phyloP scores from a whole-genome alignment of 2,113 vertebrate species.

The Cnemophilus loriae region DNA sequence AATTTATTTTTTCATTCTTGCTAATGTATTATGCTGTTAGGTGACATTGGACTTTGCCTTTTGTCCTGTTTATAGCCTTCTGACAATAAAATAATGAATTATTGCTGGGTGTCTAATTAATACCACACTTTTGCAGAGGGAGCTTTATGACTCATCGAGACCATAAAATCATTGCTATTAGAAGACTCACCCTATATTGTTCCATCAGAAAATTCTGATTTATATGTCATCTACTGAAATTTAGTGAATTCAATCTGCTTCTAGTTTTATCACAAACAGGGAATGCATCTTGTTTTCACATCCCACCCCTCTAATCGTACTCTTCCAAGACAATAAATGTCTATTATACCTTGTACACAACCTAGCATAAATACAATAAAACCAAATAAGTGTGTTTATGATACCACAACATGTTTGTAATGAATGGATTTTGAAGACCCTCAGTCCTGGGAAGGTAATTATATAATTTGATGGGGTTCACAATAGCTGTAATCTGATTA shows the following conservation, averaged over 20 bases:
- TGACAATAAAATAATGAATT: not conserved
- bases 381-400: not conserved
- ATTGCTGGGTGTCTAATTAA: conserved; percentile 48
- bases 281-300: conserved; percentile 36
- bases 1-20: not conserved
- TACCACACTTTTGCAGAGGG: conserved; percentile 31
- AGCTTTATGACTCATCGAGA: conserved; percentile 26
- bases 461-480: not conserved
- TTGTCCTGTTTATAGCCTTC: not conserved
- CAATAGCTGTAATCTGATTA: conserved; percentile 8
- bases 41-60: not conserved
- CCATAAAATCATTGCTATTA: conserved; percentile 38
- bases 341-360: not conserved
- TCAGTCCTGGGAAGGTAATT: not conserved
- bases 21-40: not conserved
- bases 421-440: not conserved
- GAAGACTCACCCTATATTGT: conserved; percentile 9
- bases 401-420: not conserved
- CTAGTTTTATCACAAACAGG: conserved; percentile 30
- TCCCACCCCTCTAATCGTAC: not conserved
- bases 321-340: conserved; percentile 32
- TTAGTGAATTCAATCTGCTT: conserved; percentile 3
- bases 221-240: conserved; percentile 26
- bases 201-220: conserved; percentile 50
- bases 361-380: not conserved